These are phyloP conservation scores for Poecilia latipinna DNA, from an alignment of 2,113 vertebrate species.

Conservation along the genomic window DNA sequence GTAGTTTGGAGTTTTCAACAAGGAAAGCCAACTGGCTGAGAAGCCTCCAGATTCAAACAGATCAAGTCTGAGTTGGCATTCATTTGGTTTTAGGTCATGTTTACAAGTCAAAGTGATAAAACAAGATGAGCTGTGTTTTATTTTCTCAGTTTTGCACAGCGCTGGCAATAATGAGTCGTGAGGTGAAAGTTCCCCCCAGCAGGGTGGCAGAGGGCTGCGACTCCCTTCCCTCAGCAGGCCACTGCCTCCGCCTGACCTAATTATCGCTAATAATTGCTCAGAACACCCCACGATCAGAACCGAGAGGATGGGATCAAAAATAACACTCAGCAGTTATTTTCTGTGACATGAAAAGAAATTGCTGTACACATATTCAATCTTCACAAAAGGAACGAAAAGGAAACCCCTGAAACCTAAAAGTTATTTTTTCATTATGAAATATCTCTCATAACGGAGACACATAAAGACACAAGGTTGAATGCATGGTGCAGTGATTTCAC, in stretches of 20 bases:
- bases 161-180: constrained; percentile 30
- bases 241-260: constrained; percentile 56
- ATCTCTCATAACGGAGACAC: no score
- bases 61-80: constrained; percentile 11
- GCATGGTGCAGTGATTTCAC: no score
- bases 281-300: constrained; percentile 25
- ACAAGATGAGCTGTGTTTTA: constrained; percentile 20
- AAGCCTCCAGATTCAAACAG: constrained; percentile 4
- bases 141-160: constrained; percentile 5
- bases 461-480: no score
- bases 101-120: constrained; percentile 17
- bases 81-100: constrained; percentile 15
- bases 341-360: constrained; percentile 13
- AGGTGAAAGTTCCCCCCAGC: constrained; percentile 37
- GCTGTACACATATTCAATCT: background rate
- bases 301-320: constrained; percentile 20
- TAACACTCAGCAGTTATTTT: constrained; percentile 41
- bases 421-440: no score
- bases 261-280: constrained; percentile 62
- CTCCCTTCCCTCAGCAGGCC: constrained; percentile 31
- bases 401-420: no score
- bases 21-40: constrained; percentile 3
- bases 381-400: background rate
- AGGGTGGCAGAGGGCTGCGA: constrained; percentile 33
- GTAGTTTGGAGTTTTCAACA: constrained; percentile 9